These are phyloP conservation scores for Molossus alvarezi DNA, from an alignment of 2,797 vertebrate species.

Conservation along the genomic window DNA sequence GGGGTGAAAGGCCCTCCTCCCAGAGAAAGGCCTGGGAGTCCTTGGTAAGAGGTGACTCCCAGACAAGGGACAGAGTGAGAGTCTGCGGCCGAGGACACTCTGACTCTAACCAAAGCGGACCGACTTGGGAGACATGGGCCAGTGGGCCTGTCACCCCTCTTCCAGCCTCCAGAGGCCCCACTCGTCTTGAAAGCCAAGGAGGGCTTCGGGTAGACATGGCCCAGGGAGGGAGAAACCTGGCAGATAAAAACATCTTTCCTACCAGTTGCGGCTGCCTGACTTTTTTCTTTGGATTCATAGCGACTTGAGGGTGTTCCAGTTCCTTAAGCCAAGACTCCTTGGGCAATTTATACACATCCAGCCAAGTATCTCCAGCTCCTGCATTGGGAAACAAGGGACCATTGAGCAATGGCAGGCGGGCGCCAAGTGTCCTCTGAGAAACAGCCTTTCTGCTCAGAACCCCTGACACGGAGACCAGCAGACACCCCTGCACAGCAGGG, in stretches of 20 bases:
- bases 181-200: background rate
- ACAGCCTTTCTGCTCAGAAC: constrained; percentile 23
- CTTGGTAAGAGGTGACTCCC: background rate
- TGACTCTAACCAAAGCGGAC: background rate
- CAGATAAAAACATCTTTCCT: constrained; percentile 66
- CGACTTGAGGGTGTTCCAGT: constrained; percentile 81
- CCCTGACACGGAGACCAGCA: background rate
- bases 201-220: constrained; percentile 22
- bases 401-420: constrained; percentile 83
- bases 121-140: background rate
- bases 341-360: constrained; percentile 94
- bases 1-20: background rate
- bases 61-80: background rate
- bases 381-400: constrained; percentile 78
- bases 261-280: constrained; percentile 73
- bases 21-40: background rate
- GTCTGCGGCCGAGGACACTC: background rate
- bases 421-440: constrained; percentile 75
- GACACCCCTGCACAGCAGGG: background rate
- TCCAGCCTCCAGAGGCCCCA: background rate
- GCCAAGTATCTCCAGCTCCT: constrained; percentile 92
- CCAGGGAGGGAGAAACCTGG: constrained; percentile 35
- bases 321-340: constrained; percentile 94
- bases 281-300: constrained; percentile 71
- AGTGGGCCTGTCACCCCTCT: background rate